Percentiles rank a stretch among this genome's conserved stretches.
Conservation (phyloP, 2,888 invertebrate species). For the Teleiodes luculella region DNA sequence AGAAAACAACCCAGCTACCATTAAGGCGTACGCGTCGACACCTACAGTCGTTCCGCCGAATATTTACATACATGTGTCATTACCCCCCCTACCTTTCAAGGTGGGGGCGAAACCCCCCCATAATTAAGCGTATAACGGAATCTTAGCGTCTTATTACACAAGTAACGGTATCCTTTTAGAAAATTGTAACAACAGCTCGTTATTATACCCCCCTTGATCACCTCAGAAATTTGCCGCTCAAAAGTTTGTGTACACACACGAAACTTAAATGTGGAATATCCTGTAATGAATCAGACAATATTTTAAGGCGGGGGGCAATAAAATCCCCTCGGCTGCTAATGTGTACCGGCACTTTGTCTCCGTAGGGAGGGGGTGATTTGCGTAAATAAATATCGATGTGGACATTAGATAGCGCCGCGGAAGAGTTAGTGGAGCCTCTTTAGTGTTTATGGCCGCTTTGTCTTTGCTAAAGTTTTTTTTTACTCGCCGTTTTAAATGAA, state of each 20-base stretch:
- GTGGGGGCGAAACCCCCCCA: slow-evolving; percentile 38
- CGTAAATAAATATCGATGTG: slow-evolving; percentile 72
- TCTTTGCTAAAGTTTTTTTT: slow-evolving; percentile 7
- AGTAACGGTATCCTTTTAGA: slow-evolving; percentile 77
- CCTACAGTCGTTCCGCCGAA: slow-evolving; percentile 71
- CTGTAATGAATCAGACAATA: slow-evolving; percentile 79
- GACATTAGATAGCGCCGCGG: slow-evolving; percentile 38
- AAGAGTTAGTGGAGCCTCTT: slow-evolving; percentile 6
- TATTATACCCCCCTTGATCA: slow-evolving; percentile 61
- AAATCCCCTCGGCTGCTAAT: slow-evolving; percentile 72
- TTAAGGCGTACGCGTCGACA: slow-evolving; percentile 75
- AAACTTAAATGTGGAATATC: slow-evolving; percentile 77
- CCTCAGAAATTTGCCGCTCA: slow-evolving; percentile 56
- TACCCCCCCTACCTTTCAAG: slow-evolving; percentile 43
- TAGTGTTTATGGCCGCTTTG: slow-evolving; percentile 7
- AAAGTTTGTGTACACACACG: slow-evolving; percentile 58
- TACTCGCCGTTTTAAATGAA: background rate
- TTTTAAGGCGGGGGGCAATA: slow-evolving; percentile 76
- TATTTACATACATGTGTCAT: slow-evolving; percentile 79
- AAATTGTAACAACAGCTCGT: slow-evolving; percentile 75
- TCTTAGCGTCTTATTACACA: slow-evolving; percentile 79
- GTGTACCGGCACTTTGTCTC: slow-evolving; percentile 74
- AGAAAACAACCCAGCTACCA: slow-evolving; percentile 75
- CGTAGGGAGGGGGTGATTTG: slow-evolving; percentile 62
- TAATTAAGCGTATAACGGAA: slow-evolving; percentile 78